Evolutionary conservation across 37 sponge, comb jelly and placozoan genomes (phyloP), one percentile per base, ranked within the genome.

Genomic region (Hormiphora californensis): DNA sequence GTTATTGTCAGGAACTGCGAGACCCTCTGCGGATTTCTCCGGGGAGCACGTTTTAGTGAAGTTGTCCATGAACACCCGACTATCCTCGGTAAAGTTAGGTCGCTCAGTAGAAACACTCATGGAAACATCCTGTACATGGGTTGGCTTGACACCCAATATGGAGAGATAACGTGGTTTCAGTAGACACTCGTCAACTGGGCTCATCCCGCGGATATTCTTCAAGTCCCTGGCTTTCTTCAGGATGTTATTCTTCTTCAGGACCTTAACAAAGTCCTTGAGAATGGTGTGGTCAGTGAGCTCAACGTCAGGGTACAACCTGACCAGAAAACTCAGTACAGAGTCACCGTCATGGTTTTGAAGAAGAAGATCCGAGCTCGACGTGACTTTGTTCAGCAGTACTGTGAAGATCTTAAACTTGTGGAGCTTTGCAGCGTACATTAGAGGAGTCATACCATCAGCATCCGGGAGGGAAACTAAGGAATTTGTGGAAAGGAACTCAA

Each of bases 341-440:
- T 40, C 43, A n/a, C 44, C 41, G 3, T 65, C 68, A 7, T 73
- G 49, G 21, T 15, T 30, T 12, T 44, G 43, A n/a, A 23, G 12
- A 17, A 19, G 11, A 11, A 12, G 22, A 5, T 73, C 46, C 12
- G 49, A 21, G 17, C 15, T 41, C 1, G 81, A 44, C 19, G 59
- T 57, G 7, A 22, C 23, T 73, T 44, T 43, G 8, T 25, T 41
- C 27, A 73, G 27, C 41, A 73, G 34, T 2, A 22, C 43, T 28
- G 12, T 1, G 81, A 73, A 73, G 8, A 73, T 73, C 17, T 44
- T 12, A 36, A 41, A 5, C 22, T 49, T 73, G 46, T 41, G 39
- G 0, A 73, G 22, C 23, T 40, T 73, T 4, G 81, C 81, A 41
- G 81, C 81, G 22, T 40, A 41, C 81, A 73, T 73, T 7, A 73